Evolutionary conservation across 1,140 invertebrate genomes (phyloP), one percentile per base, ranked within the genome.

Genomic region (Delia radicum): DNA sequence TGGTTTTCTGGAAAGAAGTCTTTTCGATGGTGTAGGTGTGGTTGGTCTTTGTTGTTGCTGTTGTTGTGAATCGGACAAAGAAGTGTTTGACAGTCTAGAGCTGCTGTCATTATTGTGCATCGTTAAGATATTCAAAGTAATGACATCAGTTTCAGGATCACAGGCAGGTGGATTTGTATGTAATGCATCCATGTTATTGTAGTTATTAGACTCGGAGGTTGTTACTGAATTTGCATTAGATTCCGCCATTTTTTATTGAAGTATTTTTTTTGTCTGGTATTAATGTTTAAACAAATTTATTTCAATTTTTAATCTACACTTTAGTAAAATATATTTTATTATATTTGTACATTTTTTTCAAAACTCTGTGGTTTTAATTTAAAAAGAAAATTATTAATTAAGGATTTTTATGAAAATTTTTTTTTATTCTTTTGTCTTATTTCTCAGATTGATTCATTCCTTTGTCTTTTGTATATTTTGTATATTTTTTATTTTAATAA

Each of bases 61-160:
- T 48, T 48, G 42, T 24, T 21, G 48, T 55, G 0, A 15, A 42
- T 2, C 33, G 18, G 48, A 8, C 21, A 55, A 2, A 21, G 48
- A 42, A 10, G 48, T 55, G 18, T n/a, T n/a, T n/a, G n/a, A n/a
- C n/a, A n/a, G n/a, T n/a, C n/a, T n/a, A n/a, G 48, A 21, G 18
- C 24, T 55, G 48, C 10, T 55, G 21, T 55, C 48, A 21, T 55
- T 21, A 24, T 55, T 55, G 4, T 27, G 26, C 65, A 69, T 69
- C 3, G 29, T 69, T 31, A 69, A 18, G 5, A 69, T 69, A 26
- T 69, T 69, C 2, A 69, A 24, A n/a, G 65, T 69, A 21, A 69
- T 69, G 65, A 69, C 65, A 33, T 69, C 65, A 65, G 26, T 65
- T 7, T 69, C 65, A 31, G n/a, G 13, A 69, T 69, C 29, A 33